phyloP scores from a whole-genome alignment of 2,113 vertebrate genomes.

The Toxostoma redivivum region DNA sequence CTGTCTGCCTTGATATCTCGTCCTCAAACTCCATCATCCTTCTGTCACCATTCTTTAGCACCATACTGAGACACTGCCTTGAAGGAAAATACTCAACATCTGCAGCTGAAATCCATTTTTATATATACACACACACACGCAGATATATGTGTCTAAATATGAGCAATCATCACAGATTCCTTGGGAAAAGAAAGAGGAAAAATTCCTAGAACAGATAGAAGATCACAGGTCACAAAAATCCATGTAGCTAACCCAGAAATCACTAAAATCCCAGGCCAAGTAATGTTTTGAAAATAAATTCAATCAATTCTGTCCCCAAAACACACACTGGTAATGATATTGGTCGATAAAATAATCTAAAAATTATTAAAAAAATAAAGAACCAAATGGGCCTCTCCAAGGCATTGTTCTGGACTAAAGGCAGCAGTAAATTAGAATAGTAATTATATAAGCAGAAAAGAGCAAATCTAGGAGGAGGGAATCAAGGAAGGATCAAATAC shows the following conservation, averaged over 20 bases:
- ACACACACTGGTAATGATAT: neutral
- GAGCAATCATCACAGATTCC: neutral
- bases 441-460: neutral
- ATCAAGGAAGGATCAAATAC: neutral
- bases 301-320: neutral
- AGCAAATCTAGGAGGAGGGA: neutral
- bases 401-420: neutral
- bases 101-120: neutral
- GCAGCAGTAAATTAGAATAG: neutral
- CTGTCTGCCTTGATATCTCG: neutral
- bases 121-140: rapidly evolving
- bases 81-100: neutral
- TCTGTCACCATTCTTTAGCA: neutral
- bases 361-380: neutral
- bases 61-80: neutral
- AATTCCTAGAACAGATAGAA: neutral
- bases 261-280: neutral
- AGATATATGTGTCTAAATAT: neutral
- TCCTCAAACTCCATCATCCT: neutral
- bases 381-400: neutral
- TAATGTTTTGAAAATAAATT: neutral
- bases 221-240: neutral
- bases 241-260: neutral
- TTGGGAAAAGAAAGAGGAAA: neutral
- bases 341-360: neutral